Conservation (phyloP, 1,140 invertebrate genomes). For the Trachelipus rathkii region DNA sequence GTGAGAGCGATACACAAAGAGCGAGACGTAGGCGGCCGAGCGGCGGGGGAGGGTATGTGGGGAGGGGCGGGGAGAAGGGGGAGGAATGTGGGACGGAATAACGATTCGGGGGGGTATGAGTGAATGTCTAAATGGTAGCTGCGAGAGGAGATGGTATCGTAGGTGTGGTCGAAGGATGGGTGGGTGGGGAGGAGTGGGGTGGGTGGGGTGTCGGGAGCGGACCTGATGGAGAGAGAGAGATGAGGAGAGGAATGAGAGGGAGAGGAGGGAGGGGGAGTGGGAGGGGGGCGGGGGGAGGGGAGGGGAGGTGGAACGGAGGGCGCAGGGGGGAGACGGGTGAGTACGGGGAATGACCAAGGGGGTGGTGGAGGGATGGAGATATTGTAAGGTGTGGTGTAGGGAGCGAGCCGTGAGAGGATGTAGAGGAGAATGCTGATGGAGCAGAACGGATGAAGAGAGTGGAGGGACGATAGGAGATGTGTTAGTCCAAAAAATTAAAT, state of each 20-base stretch:
- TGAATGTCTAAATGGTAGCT: background rate
- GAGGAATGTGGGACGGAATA: background rate
- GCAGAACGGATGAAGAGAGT: too few species aligned
- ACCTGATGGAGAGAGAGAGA: background rate
- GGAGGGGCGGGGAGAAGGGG: background rate
- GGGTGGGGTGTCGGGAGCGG: background rate
- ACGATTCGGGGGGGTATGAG: background rate
- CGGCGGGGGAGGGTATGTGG: background rate
- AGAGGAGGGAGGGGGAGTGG: background rate
- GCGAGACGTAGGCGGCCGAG: too few species aligned
- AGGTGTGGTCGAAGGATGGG: background rate
- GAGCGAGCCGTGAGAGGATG: too few species aligned
- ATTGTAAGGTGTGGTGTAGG: slow-evolving; percentile 32
- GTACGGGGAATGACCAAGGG: background rate
- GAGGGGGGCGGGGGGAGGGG: background rate
- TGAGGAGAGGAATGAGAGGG: background rate
- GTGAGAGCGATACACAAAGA: too few species aligned
- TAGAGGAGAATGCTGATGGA: too few species aligned
- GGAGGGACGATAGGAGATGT: too few species aligned
- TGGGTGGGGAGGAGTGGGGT: background rate
- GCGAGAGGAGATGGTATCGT: too few species aligned
- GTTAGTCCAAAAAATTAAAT: too few species aligned
- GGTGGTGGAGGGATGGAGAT: background rate
- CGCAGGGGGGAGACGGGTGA: background rate
- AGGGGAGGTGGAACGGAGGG: background rate